Evolutionary conservation across 1,140 invertebrate genomes (phyloP), one percentile per base, ranked within the genome.

Genomic region (Bombyx mori): DNA sequence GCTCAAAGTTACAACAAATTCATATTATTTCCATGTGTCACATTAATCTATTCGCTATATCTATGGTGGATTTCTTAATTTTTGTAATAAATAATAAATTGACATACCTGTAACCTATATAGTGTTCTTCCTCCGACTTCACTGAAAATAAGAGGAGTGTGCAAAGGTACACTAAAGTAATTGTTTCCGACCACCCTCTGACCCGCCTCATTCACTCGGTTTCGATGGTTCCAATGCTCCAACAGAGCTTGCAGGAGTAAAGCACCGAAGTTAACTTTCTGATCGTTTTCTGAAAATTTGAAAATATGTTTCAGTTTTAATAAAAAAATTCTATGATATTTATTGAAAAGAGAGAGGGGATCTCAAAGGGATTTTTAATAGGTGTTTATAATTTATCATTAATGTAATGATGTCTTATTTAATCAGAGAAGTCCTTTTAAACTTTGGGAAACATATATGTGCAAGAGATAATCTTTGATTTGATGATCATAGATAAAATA

Each of bases 141-240:
- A 90, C 97, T 98, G 82, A 99, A 97, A 74, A 99, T 98, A 56
- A 99, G 92, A 10, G 98, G 98, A 43, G 97, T 99, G 82, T 99
- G 98, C 44, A 92, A 91, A 52, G 98, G 97, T 60, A 99, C 94
- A 79, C 92, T 93, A 77, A 99, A 99, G 88, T 95, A 98, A 57
- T 92, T 91, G 85, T 97, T 96, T 49, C 92, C 94, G 61, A 91
- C 91, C 63, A 89, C 86, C 71, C 91, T 90, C 57, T 89, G 87
- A 42, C 93, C 93, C 51, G 91, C 88, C 58, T 93, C 94, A 79
- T 88, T 89, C 45, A 89, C 82, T 57, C 88, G 86, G 58, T 90
- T 90, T 0, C 88, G 88, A 69, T 90, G 90, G 68, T 97, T 96
- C 98, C 98, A 99, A 79, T 97, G 93, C 85, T 99, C 97, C 61